Evolutionary conservation across 2,888 invertebrate species (phyloP), one percentile per base, ranked within the genome.

Genomic region (Papilio protenor): DNA sequence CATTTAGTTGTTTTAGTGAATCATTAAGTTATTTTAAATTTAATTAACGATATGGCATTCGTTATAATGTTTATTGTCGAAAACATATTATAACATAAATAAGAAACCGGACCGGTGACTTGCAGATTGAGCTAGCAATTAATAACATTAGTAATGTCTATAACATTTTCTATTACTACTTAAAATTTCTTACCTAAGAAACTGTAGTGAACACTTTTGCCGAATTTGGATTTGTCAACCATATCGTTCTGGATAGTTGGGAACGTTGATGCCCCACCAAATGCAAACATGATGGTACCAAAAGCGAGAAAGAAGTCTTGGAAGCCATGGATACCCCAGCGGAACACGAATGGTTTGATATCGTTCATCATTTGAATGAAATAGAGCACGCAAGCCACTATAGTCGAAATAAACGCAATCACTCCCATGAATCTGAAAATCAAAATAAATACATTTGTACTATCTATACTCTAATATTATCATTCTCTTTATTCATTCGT

Each of bases 241-340:
- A 97, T 97, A 84, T 97, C 97, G 83, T 97, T 97, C 87, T 97
- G 97, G 76, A 97, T 96, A 0, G 97, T 97, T 3, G 97, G 97
- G 89, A 97, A 97, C 2, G 96, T 96, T 0, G 97, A 96, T 10
- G 97, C 97, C 3, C 97, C 97, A 8, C 97, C 97, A 85, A 96
- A 97, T 0, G 97, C 95, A 86, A 97, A 97, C 87, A 96, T 92
- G 78, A 97, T 95, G 11, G 96, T 96, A 11, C 97, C 97, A 84
- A 97, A 96, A 0, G 97, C 95, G 47, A 96, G 87, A 87, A 96
- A 97, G 89, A 97, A 96, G 80, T 96, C 96, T 78, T 78, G 75
- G 85, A 96, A 96, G 0, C 95, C 95, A 83, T 96, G 96, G 14
- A 94, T 85, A 14, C 92, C 91, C 85, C 88, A 92, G 78, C 95